Percentiles rank a stretch among this genome's conserved stretches.
Evolutionary conservation across 92 coral and sea anemone species (phyloP).

Genomic region (Umimayanthus kanabou): DNA sequence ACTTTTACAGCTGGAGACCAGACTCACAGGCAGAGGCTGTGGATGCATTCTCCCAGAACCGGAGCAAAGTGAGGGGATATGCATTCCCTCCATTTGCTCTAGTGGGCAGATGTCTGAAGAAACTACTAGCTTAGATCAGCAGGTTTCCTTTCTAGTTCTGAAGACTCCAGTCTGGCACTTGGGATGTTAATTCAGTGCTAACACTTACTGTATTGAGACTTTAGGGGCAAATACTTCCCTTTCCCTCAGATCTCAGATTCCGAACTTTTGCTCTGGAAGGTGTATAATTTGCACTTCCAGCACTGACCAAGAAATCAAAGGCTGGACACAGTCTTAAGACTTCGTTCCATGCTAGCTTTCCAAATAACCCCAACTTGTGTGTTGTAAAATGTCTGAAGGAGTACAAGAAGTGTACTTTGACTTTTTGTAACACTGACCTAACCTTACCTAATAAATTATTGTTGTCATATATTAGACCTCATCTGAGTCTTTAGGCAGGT

Average conservation of each 20-base stretch:
- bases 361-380: slow-evolving; percentile 52
- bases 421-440: slow-evolving; percentile 46
- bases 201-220: slow-evolving; percentile 22
- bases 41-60: slow-evolving; percentile 61
- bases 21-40: slow-evolving; percentile 50
- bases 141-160: too few species aligned
- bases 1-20: slow-evolving; percentile 59
- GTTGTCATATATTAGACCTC: slow-evolving; percentile 55
- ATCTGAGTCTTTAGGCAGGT: slow-evolving; percentile 52
- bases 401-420: slow-evolving; percentile 54
- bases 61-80: slow-evolving; percentile 55
- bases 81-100: slow-evolving; percentile 63
- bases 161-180: background rate
- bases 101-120: slow-evolving; percentile 25
- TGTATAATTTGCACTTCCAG: slow-evolving; percentile 63
- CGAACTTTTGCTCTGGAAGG: slow-evolving; percentile 59
- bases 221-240: slow-evolving; percentile 59
- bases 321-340: slow-evolving; percentile 46
- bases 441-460: slow-evolving; percentile 50
- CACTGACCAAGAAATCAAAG: slow-evolving; percentile 57
- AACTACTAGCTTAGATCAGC: too few species aligned
- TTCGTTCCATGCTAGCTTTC: slow-evolving; percentile 63
- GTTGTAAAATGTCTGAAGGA: slow-evolving; percentile 54
- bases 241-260: slow-evolving; percentile 55
- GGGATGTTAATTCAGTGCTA: slow-evolving; percentile 54